Base-by-base conservation (phyloP, 2,797 vertebrate species). In the Allobates femoralis region DNA sequence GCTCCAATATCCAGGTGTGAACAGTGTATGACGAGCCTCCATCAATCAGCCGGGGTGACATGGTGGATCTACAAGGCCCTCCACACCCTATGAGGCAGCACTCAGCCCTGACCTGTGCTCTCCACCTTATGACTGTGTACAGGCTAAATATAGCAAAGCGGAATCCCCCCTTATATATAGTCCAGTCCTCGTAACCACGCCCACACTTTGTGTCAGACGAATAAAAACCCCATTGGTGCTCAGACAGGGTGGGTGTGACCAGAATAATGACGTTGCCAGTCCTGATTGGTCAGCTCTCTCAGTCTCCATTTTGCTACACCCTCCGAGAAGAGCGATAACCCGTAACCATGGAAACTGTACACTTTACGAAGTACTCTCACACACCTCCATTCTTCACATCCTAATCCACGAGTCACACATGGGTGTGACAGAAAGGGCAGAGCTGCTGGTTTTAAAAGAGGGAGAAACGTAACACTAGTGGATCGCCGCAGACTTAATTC, bases 101-200 rank as follows among this genome's bases (percentile, higher is more conserved):
- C 21, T 53, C 28, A n/a, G 11, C n/a, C 71, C 50, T 16, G 46
- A 26, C 50, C 16, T 10, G 19, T 19, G 11, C 41, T 15, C 3
- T 26, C 41, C 41, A 46, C 23, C 50, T 62, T 30, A 81, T 14
- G 3, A 8, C n/a, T 12, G 34, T 19, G 14, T 6, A 46, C 12
- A 37, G 3, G 75, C 77, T 88, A 88, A 84, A 88, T 84, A 75
- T 88, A 88, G 86, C 7, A 74, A 76, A 50, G 0, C 2, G n/a
- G 21, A 12, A 23, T 15, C 5, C 37, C 21, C 56, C 4, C 3
- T 3, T 18, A 81, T 88, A 75, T 88, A 88, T 88, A 85, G 30
- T 46, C 16, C 8, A 4, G 2, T 2, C 28, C 0, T 5, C 3
- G 16, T 15, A 6, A n/a, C 69, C 30, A 21, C 86, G 56, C 86